A percentile compares a stretch with the other conserved stretches of the same genome.
Conservation (phyloP, 2,113 vertebrate genomes). For the Leptodactylus fuscus region DNA sequence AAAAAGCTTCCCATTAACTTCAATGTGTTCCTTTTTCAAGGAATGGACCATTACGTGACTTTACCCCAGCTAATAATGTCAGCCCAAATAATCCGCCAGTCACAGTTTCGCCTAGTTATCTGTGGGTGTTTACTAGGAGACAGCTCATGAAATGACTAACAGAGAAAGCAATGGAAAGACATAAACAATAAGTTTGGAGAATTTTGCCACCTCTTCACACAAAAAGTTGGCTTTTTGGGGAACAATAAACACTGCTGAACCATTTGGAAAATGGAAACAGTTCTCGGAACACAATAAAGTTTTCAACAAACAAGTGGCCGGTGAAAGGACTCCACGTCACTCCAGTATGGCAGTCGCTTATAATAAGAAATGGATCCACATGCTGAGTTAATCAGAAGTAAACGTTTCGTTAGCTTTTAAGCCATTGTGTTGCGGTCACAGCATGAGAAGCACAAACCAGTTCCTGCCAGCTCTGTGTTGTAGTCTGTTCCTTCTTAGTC, state of each 20-base stretch:
- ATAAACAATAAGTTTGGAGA: not conserved
- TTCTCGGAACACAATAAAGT: not conserved
- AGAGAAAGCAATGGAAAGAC: not conserved
- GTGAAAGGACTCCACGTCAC: constrained; percentile 24
- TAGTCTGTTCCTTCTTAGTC: constrained; percentile 1
- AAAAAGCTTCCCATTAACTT: no score
- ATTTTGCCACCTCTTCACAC: not conserved
- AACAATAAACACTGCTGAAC: not conserved
- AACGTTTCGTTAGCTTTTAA: constrained; percentile 26
- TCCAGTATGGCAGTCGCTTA: not conserved
- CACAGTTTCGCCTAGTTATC: no score
- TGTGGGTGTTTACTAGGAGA: no score
- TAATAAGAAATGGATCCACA: constrained; percentile 23
- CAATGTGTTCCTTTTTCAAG: no score
- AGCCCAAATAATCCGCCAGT: no score
- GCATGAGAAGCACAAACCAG: constrained; percentile 33
- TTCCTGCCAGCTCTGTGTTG: constrained; percentile 12
- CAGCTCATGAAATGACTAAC: not conserved
- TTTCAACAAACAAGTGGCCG: constrained; percentile 1
- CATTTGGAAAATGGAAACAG: not conserved
- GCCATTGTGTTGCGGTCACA: constrained; percentile 40
- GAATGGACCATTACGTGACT: no score
- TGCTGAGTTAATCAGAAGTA: constrained; percentile 39
- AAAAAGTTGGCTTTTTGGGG: not conserved
- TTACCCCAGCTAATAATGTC: no score